Conservation (phyloP, 2,888 invertebrate species). For the Ypsolopha scabrella region DNA sequence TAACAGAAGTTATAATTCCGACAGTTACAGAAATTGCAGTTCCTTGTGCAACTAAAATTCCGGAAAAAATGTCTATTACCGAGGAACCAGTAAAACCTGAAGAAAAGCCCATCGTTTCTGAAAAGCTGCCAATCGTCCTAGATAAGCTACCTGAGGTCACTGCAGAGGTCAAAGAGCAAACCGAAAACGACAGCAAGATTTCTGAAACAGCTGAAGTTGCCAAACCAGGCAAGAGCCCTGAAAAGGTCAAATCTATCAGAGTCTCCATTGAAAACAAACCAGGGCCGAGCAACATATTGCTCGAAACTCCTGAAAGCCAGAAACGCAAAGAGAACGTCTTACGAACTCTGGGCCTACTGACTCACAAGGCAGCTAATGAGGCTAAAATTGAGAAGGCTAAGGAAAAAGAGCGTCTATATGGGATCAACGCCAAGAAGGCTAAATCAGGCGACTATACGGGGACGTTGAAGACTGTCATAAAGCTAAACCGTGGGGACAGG, state of each 20-base stretch:
- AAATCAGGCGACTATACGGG: constrained; percentile 75
- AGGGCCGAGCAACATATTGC: constrained; percentile 46
- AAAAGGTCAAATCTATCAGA: constrained; percentile 33
- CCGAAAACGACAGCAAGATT: constrained; percentile 9
- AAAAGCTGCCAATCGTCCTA: not conserved
- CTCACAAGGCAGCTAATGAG: constrained; percentile 79
- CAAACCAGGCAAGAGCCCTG: constrained; percentile 21
- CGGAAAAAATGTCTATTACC: constrained; percentile 6
- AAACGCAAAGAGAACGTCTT: constrained; percentile 80
- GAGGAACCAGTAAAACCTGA: constrained; percentile 5
- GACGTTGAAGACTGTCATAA: constrained; percentile 86
- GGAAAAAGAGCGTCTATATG: constrained; percentile 53
- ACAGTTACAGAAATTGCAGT: constrained; percentile 1
- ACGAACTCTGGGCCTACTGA: constrained; percentile 79
- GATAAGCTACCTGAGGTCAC: not conserved
- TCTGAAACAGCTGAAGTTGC: constrained; percentile 11
- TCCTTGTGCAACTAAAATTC: constrained; percentile 5
- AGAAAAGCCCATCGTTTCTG: constrained; percentile 3
- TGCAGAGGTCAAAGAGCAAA: constrained; percentile 11
- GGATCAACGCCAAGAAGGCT: constrained; percentile 32
- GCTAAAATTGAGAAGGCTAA: constrained; percentile 71
- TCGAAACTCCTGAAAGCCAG: constrained; percentile 73
- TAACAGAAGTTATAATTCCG: not conserved
- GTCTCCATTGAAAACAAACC: constrained; percentile 38
- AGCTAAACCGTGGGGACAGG: constrained; percentile 74